phyloP scores from a whole-genome alignment of 2,888 invertebrate species.

The Xestia sexstrigata region DNA sequence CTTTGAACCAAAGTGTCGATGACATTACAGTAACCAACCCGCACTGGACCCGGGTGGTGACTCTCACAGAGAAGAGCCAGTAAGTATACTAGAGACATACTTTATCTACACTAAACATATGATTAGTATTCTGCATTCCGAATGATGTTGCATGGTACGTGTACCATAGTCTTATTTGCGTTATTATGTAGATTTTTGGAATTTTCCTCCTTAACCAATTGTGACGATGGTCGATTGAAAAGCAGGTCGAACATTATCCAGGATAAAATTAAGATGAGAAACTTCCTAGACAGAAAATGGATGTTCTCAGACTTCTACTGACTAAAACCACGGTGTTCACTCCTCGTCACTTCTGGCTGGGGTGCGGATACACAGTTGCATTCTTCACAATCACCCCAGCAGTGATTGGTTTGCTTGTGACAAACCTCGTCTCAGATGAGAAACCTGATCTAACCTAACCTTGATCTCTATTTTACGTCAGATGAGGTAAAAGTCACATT shows the following conservation, averaged over 20 bases:
- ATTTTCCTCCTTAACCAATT: not conserved
- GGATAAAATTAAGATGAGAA: not conserved
- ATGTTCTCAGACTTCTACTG: too few relatives aligned
- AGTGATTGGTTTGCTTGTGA: too few relatives aligned
- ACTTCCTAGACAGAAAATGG: accelerated
- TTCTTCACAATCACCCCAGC: too few relatives aligned
- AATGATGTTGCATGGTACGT: not conserved
- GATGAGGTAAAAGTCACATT: too few relatives aligned
- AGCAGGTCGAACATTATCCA: not conserved
- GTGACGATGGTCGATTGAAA: not conserved
- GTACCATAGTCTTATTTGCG: not conserved
- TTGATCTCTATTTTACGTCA: too few relatives aligned
- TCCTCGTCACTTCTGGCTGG: too few relatives aligned
- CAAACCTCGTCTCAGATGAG: not conserved
- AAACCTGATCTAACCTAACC: not conserved
- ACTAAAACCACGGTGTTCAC: too few relatives aligned
- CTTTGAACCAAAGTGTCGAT: not conserved
- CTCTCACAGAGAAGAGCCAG: not conserved
- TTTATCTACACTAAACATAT: not conserved
- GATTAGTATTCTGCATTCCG: not conserved
- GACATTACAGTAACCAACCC: not conserved
- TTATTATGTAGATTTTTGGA: not conserved
- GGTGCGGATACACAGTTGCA: too few relatives aligned
- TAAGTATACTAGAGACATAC: not conserved
- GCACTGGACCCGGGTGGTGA: not conserved